phyloP scores from a whole-genome alignment of 92 coral and sea anemone genomes.

The Phymanthus crucifer region DNA sequence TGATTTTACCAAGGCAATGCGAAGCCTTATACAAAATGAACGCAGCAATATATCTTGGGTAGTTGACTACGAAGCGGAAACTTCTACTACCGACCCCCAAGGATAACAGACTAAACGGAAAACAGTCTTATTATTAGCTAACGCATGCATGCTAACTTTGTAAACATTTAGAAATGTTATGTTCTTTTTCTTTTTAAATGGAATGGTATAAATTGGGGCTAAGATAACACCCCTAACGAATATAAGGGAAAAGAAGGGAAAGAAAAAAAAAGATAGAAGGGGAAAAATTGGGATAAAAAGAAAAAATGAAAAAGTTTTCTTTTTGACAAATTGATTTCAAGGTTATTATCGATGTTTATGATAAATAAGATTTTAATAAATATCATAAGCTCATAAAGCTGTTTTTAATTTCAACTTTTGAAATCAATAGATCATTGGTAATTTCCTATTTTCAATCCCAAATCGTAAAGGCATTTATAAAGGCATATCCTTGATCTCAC shows the following conservation, averaged over 20 bases:
- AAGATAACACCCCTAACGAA: not conserved
- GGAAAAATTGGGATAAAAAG: not conserved
- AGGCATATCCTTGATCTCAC: not conserved
- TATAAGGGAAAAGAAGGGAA: not conserved
- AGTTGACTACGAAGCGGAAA: constrained; percentile 28
- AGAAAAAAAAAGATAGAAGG: not conserved
- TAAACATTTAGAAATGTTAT: constrained; percentile 5
- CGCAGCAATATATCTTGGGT: constrained; percentile 20
- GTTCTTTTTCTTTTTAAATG: not conserved
- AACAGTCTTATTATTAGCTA: constrained; percentile 21
- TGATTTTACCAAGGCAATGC: constrained; percentile 27
- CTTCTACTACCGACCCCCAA: constrained; percentile 26
- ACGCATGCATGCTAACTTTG: constrained; percentile 8
- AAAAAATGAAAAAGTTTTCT: not conserved
- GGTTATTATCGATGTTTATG: not conserved
- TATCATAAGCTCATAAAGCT: not conserved
- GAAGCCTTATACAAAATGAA: constrained; percentile 12
- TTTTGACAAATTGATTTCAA: not conserved
- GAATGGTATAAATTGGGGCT: not conserved
- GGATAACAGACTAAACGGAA: constrained; percentile 20
- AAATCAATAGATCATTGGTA: not conserved
- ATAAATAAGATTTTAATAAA: not conserved
- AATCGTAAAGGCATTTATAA: not conserved
- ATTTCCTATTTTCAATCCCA: not conserved
- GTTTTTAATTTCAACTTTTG: not conserved